Evolutionary conservation across 2,888 invertebrate genomes (phyloP).

Genomic region (Hoplodrina ambigua): DNA sequence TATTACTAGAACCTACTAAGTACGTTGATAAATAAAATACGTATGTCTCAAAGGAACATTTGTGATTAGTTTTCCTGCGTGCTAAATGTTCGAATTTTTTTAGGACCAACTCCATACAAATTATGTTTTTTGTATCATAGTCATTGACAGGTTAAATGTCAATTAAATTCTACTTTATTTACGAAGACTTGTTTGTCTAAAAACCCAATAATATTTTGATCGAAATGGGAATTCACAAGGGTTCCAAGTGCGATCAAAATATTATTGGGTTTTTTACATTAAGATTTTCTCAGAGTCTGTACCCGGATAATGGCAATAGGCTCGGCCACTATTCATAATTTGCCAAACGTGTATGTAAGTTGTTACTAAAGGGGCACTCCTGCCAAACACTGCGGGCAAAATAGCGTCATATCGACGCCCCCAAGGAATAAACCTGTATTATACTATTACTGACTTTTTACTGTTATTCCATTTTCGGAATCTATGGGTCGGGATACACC

Average conservation of each 20-base stretch:
- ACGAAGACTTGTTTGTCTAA: background rate
- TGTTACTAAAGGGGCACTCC: too few relatives aligned
- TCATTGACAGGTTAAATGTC: background rate
- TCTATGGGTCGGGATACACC: too few relatives aligned
- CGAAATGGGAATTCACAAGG: too few relatives aligned
- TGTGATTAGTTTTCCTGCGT: constrained; percentile 28
- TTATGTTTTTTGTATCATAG: background rate
- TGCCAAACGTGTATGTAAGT: too few relatives aligned
- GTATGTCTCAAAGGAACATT: constrained; percentile 21
- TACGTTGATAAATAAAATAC: constrained; percentile 48
- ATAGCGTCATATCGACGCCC: too few relatives aligned
- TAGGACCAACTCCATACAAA: background rate
- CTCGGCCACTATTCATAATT: too few relatives aligned
- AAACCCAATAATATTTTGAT: too few relatives aligned
- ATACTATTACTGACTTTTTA: too few relatives aligned
- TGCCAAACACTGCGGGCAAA: too few relatives aligned
- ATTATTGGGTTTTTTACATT: background rate
- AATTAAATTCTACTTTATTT: constrained; percentile 3
- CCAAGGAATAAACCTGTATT: too few relatives aligned
- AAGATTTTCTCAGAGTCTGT: background rate
- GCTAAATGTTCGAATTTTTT: background rate
- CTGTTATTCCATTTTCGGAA: too few relatives aligned
- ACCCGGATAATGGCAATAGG: background rate
- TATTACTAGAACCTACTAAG: constrained; percentile 49
- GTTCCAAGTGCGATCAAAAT: background rate